Conservation (phyloP, 2,113 vertebrate genomes). For the Mormoops blainvillei region DNA sequence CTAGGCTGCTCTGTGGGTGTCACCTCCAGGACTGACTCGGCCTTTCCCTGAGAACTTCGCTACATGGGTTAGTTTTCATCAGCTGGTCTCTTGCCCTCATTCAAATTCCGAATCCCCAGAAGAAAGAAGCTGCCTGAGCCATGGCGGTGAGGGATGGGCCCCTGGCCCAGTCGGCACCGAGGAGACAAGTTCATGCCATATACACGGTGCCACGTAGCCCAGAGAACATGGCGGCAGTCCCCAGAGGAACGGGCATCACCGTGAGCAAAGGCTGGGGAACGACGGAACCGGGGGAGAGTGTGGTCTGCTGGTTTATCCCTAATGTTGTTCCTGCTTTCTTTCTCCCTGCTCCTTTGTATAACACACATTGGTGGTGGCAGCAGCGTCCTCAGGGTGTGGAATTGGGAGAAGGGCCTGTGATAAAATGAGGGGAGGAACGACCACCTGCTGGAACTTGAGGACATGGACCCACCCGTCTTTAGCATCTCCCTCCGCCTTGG, state of each 20-base stretch:
- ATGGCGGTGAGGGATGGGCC: too few relatives aligned
- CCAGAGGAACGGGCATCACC: not conserved
- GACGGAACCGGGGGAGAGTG: not conserved
- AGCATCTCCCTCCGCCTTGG: not conserved
- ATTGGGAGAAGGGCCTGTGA: not conserved
- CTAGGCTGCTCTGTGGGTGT: too few relatives aligned
- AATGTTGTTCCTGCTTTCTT: not conserved
- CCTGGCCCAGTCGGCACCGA: not conserved
- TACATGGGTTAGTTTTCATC: not conserved
- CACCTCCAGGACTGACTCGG: too few relatives aligned
- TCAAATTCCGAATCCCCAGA: not conserved
- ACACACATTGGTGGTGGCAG: not conserved
- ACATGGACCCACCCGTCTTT: not conserved
- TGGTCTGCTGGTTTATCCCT: not conserved
- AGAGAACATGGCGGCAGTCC: not conserved
- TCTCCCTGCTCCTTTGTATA: not conserved
- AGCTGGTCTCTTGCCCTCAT: not conserved
- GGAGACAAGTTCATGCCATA: not conserved
- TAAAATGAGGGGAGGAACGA: not conserved
- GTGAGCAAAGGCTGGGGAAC: not conserved
- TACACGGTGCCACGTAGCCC: too few relatives aligned
- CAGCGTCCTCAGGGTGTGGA: not conserved
- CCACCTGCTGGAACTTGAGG: not conserved
- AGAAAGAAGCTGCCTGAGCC: not conserved
- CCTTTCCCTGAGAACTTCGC: not conserved